Conservation (phyloP, 1,140 invertebrate genomes). For the Trissolcus basalis region DNA sequence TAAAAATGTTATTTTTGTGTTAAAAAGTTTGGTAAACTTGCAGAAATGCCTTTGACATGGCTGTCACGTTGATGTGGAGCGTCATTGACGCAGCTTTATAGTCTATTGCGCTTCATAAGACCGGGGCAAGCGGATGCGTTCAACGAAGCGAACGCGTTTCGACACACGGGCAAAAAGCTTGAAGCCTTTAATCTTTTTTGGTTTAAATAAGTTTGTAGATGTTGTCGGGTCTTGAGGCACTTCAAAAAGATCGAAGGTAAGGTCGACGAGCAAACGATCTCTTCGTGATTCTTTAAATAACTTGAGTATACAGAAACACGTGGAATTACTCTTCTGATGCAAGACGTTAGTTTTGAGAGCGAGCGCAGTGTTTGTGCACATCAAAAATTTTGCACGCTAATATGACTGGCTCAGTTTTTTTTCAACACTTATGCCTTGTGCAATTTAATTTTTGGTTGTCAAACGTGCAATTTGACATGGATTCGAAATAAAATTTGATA, state of each 20-base stretch:
- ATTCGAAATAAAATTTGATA: too few species aligned
- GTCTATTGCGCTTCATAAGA: constrained; percentile 24
- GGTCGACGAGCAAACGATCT: constrained; percentile 46
- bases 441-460: too few species aligned
- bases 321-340: constrained; percentile 51
- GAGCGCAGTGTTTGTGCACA: constrained; percentile 10
- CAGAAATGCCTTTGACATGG: constrained; percentile 29
- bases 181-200: constrained; percentile 58
- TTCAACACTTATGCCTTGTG: too few species aligned
- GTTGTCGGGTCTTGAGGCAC: constrained; percentile 51
- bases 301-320: constrained; percentile 57
- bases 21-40: too few species aligned
- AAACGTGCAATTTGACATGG: too few species aligned
- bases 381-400: constrained; percentile 38
- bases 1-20: too few species aligned
- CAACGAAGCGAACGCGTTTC: constrained; percentile 52
- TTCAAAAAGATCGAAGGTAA: constrained; percentile 59
- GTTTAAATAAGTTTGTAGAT: constrained; percentile 59
- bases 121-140: constrained; percentile 46
- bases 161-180: constrained; percentile 49
- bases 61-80: constrained; percentile 29
- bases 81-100: constrained; percentile 22
- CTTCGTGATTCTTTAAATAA: constrained; percentile 58
- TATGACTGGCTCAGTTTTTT: constrained; percentile 25
- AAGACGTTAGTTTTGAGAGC: constrained; percentile 34